These are phyloP conservation scores for Mustela nigripes DNA, from an alignment of 2,113 vertebrate genomes.

Conservation along the genomic window DNA sequence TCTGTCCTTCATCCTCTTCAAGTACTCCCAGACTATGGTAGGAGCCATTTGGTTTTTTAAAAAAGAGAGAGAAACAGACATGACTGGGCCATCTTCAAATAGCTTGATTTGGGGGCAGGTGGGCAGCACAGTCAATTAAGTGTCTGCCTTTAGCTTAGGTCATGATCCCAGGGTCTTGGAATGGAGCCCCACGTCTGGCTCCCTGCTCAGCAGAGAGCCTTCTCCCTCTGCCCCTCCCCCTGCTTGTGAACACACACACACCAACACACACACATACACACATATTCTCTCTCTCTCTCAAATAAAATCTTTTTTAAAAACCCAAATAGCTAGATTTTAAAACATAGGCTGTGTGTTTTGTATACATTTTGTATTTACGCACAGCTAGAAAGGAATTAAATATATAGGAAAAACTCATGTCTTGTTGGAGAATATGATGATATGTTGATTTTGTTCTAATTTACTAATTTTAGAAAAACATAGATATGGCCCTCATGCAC, in stretches of 20 bases:
- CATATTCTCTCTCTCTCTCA: too few relatives aligned
- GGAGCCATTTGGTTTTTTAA: not conserved
- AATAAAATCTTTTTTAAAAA: too few relatives aligned
- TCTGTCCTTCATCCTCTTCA: not conserved
- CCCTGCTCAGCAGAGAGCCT: too few relatives aligned
- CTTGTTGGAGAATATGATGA: not conserved
- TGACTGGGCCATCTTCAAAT: not conserved
- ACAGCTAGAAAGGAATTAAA: conserved; percentile 28
- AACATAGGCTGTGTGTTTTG: not conserved
- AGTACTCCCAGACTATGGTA: not conserved
- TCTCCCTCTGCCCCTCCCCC: too few relatives aligned
- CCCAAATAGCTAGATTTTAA: not conserved
- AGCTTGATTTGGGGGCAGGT: not conserved
- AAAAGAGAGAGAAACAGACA: not conserved
- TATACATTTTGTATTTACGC: not conserved
- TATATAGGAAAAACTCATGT: not conserved
- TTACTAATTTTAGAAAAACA: conserved; percentile 55
- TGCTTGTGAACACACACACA: too few relatives aligned
- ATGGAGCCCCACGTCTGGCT: too few relatives aligned
- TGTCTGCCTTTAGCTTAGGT: too few relatives aligned
- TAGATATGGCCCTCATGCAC: not conserved
- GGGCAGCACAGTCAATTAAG: too few relatives aligned
- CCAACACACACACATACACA: too few relatives aligned
- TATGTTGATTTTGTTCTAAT: conserved; percentile 15
- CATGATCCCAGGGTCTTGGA: too few relatives aligned